Base-by-base conservation (phyloP, 92 coral and sea anemone species). In the Actinostola sp. region DNA sequence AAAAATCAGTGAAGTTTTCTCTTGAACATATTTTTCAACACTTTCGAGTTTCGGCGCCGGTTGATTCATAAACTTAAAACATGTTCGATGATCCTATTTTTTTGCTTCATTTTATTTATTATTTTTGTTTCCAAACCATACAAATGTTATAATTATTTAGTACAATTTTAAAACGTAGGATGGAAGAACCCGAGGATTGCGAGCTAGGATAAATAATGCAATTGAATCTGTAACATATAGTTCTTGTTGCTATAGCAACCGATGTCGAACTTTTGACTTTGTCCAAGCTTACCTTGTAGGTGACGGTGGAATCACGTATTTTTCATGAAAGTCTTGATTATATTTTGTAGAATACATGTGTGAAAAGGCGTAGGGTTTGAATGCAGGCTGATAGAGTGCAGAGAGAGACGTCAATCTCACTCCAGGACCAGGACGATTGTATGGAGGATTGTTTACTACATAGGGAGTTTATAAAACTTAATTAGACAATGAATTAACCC, bases 331-430 rank as follows among this genome's bases (percentile, higher is more conserved):
- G 73, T 91, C 97, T 19, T 82, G 52, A 56, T 70, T 80, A 48
- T 95, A 95, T 54, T 95, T 92, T 19, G 97, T 95, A 72, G 71
- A 82, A 62, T 95, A 95, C 99, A 95, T 95, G 56, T 95, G 93
- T 21, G 94, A 88, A 63, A 95, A 95, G 41, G 93, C 89, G 71
- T 88, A 95, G 2, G 99, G 99, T 60, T 95, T 95, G 53, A 92
- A 95, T 28, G 93, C 85, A 1, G 99, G 97, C 54, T 89, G 84
- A 71, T 95, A 95, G 0, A 95, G 80, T 0, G 99, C 97, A 2
- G 97, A 92, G 20, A 95, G 78, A 7, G 97, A 89, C 17, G 97
- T 88, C 7, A 88, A 62, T 24, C 90, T 60, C 41, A 66, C 71
- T 32, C 89, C 83, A 7, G 75, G 70, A 14, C 52, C 67, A 12